Conservation (phyloP, 2,797 vertebrate genomes). For the Danio albolineatus region DNA sequence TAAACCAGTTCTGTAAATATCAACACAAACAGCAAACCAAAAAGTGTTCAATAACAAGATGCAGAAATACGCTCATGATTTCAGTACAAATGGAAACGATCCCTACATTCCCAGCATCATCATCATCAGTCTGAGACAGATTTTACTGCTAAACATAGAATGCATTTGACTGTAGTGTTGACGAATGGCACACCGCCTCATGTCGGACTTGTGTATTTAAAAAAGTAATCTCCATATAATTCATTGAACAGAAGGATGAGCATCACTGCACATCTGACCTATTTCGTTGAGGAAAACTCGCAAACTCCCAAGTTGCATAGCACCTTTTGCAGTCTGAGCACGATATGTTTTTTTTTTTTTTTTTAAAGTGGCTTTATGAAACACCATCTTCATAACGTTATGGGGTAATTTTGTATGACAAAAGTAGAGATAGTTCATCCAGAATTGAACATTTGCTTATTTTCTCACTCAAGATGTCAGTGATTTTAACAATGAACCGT, state of each 20-base stretch:
- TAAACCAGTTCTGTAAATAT: background rate
- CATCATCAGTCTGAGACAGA: background rate
- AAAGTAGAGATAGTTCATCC: background rate
- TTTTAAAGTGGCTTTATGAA: background rate
- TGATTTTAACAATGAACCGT: too few species aligned
- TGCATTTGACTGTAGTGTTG: background rate
- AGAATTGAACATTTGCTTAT: too few species aligned
- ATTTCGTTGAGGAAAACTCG: background rate
- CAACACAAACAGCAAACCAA: background rate
- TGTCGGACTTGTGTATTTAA: background rate
- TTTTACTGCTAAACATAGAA: background rate
- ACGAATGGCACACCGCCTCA: background rate
- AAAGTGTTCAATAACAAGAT: background rate
- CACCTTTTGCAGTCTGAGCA: constrained; percentile 38
- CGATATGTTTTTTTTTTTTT: too few species aligned
- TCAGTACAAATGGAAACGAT: background rate
- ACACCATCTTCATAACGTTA: background rate
- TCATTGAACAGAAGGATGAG: background rate
- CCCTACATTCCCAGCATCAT: background rate
- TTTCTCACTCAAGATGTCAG: too few species aligned
- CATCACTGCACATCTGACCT: constrained; percentile 9
- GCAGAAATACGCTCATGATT: background rate
- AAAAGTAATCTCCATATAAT: background rate
- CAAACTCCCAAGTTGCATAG: constrained; percentile 21
- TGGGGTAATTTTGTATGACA: constrained; percentile 4